Conservation (phyloP, 2,113 vertebrate genomes). For the Coryphaenoides rupestris region DNA sequence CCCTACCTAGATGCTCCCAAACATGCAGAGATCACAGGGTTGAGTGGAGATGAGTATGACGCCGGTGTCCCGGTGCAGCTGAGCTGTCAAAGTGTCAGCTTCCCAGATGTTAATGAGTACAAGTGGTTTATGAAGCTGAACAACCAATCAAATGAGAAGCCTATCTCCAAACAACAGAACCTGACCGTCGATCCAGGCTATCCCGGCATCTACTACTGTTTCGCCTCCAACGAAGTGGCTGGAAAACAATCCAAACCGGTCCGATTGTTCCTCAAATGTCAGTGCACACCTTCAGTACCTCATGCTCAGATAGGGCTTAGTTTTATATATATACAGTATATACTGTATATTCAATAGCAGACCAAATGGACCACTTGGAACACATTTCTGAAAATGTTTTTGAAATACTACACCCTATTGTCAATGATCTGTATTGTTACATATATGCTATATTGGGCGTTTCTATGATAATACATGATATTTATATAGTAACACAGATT, state of each 20-base stretch:
- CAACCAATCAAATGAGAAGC: fast-evolving
- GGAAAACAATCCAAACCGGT: conserved; percentile 11
- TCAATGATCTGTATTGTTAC: no score
- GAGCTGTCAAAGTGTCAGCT: conserved; percentile 45
- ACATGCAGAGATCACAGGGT: conserved; percentile 24
- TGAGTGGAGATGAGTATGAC: not conserved
- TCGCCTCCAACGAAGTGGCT: conserved; percentile 29
- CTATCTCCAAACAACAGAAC: fast-evolving
- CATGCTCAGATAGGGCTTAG: not conserved
- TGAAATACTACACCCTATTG: no score
- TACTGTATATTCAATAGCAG: no score
- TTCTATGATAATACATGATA: no score
- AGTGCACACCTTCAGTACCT: conserved; percentile 38
- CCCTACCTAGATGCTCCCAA: conserved; percentile 51
- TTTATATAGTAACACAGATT: no score
- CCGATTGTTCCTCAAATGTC: conserved; percentile 29
- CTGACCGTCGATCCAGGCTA: conserved; percentile 39
- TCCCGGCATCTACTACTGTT: conserved; percentile 59
- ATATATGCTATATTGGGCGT: no score
- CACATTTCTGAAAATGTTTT: no score
- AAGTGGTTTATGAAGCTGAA: conserved; percentile 41
- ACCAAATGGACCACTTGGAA: no score
- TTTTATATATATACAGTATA: no score
- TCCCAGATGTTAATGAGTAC: conserved; percentile 25
- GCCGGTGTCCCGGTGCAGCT: conserved; percentile 17